Base-by-base conservation (phyloP, 2,797 vertebrate species). In the Zalophus californianus region DNA sequence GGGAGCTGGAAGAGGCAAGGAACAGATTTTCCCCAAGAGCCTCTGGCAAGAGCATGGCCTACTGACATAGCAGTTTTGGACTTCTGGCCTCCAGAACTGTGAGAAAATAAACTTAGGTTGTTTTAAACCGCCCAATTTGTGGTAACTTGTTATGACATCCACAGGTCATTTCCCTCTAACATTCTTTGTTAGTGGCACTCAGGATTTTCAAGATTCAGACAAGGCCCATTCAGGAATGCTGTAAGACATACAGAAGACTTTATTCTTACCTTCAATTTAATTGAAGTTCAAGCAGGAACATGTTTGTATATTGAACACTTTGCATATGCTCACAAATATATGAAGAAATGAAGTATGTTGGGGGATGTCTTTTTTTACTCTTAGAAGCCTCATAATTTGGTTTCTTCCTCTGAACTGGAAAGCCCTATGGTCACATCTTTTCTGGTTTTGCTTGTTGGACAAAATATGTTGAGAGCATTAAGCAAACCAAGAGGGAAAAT, bases 401-500 rank as follows among this genome's bases (percentile, higher is more conserved):
- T 58, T 86, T 94, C 25, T 25, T 56, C 25, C 48, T 79, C 35
- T 78, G 80, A 62, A 38, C 1, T 68, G 44, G 23, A n/a, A 20
- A 70, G 25, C 29, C 13, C 44, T 87, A 86, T 83, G 54, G 54
- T 82, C 35, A 68, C 5, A 56, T 82, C 32, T 92, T 91, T 82
- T 79, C 52, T 82, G 38, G 8, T 82, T 94, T 97, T 50, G 1
- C 62, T 90, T 60, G 25, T 72, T 96, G 86, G 56, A 41, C 16
- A 35, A 77, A 75, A 78, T 85, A 62, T 88, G 29, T 95, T 95
- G 54, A 56, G 23, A 94, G 6, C 72, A 91, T 93, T 78, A 92
- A 96, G n/a, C 15, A 87, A 93, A 94, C 62, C 12, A 94, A 62
- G 60, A 56, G 62, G 75, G n/a, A 90, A 95, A 91, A 38, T 25